Percentiles rank a stretch among this genome's conserved stretches.
Evolutionary conservation across 1,140 invertebrate species (phyloP).

Genomic region (Drosophila ohnishii): DNA sequence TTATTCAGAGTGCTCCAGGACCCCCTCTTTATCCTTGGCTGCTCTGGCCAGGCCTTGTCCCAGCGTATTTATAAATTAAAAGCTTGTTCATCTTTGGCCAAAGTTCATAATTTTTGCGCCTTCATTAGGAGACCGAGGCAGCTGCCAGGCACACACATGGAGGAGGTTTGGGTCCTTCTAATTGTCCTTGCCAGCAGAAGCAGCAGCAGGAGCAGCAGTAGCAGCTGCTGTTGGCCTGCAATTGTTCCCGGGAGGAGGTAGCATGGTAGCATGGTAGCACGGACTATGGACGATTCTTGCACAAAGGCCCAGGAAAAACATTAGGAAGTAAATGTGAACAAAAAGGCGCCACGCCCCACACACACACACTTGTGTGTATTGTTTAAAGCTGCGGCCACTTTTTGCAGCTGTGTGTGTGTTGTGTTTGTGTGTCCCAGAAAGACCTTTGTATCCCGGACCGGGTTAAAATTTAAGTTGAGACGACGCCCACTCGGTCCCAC

Average conservation of each 20-base stretch:
- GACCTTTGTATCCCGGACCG: slow-evolving; percentile 31
- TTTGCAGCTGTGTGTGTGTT: slow-evolving; percentile 20
- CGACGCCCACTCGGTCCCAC: background rate
- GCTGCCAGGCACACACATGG: slow-evolving; percentile 24
- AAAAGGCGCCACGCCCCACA: slow-evolving; percentile 23
- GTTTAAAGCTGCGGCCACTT: slow-evolving; percentile 44
- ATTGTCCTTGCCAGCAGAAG: slow-evolving; percentile 61
- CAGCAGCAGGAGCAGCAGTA: slow-evolving; percentile 47
- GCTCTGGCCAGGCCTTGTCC: background rate
- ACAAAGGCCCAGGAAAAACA: slow-evolving; percentile 11
- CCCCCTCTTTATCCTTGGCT: background rate
- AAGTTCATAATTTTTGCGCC: slow-evolving; percentile 74
- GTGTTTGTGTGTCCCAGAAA: slow-evolving; percentile 32
- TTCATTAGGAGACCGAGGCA: slow-evolving; percentile 50
- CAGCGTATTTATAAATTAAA: slow-evolving; percentile 65
- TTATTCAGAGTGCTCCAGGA: slow-evolving; percentile 6
- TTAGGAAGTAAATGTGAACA: slow-evolving; percentile 21
- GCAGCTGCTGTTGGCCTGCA: slow-evolving; percentile 21
- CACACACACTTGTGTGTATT: slow-evolving; percentile 37
- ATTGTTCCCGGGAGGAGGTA: slow-evolving; percentile 26
- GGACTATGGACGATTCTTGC: slow-evolving; percentile 4
- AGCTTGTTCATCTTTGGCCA: slow-evolving; percentile 69
- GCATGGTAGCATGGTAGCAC: background rate
- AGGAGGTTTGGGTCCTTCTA: slow-evolving; percentile 43
- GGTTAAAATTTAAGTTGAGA: slow-evolving; percentile 38